A percentile compares a stretch with the other conserved stretches of the same genome.
Conservation (phyloP, 1,140 invertebrate species). For the Drosophila neocordata region DNA sequence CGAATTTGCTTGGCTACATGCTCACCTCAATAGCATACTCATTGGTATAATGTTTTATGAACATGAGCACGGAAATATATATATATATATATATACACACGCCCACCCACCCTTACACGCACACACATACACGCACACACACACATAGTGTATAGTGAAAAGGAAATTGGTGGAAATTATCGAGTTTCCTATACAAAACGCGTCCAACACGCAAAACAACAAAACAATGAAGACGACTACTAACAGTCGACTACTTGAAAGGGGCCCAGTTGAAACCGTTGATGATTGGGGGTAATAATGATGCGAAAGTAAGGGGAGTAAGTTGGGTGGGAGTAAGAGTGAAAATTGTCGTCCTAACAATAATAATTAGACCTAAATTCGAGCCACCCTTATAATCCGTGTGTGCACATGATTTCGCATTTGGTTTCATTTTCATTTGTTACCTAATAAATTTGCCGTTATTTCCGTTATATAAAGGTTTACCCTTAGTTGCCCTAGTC, state of each 20-base stretch:
- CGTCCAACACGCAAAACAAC: constrained; percentile 70
- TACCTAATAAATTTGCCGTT: constrained; percentile 78
- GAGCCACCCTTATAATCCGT: background rate
- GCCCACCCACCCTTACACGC: background rate
- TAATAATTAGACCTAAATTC: constrained; percentile 46
- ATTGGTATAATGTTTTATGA: constrained; percentile 58
- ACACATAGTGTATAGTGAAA: constrained; percentile 31
- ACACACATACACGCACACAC: constrained; percentile 1
- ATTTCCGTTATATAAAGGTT: constrained; percentile 65
- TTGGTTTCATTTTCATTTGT: constrained; percentile 57
- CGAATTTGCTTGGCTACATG: constrained; percentile 41
- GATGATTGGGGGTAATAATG: no score
- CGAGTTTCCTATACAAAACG: constrained; percentile 80
- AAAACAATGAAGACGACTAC: constrained; percentile 29
- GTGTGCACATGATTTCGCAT: constrained; percentile 28
- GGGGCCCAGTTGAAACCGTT: background rate
- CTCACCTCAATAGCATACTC: constrained; percentile 60
- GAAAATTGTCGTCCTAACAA: constrained; percentile 48
- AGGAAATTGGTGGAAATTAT: constrained; percentile 81
- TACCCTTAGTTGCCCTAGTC: background rate
- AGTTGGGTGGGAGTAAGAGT: constrained; percentile 24
- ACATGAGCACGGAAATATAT: constrained; percentile 34
- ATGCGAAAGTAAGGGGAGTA: no score
- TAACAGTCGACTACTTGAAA: constrained; percentile 12
- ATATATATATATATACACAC: constrained; percentile 16